These are phyloP conservation scores for Alitta virens DNA, from an alignment of 2,888 invertebrate species.

Conservation along the genomic window DNA sequence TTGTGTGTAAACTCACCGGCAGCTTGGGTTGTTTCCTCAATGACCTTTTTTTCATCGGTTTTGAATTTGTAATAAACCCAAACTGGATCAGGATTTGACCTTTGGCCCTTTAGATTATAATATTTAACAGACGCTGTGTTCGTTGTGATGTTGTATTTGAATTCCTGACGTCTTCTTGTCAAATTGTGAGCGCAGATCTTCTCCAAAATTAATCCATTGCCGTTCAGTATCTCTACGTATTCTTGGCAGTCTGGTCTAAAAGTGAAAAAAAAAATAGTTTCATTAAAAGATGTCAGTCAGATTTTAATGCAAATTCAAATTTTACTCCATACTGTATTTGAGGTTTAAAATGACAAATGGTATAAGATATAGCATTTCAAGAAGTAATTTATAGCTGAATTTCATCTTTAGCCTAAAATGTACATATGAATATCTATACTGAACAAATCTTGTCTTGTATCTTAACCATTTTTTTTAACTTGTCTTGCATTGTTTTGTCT, in stretches of 20 bases:
- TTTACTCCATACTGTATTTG: too few relatives aligned
- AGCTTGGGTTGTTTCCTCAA: too few relatives aligned
- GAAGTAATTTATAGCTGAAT: too few relatives aligned
- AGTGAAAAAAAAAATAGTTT: neutral
- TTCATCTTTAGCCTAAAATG: too few relatives aligned
- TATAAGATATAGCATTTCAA: too few relatives aligned
- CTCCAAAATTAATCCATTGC: neutral
- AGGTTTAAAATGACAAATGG: too few relatives aligned
- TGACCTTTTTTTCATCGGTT: constrained; percentile 1
- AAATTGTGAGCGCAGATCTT: constrained; percentile 2
- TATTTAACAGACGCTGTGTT: constrained; percentile 13
- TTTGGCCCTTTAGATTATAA: constrained; percentile 8
- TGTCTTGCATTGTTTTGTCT: too few relatives aligned
- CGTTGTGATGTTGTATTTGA: constrained; percentile 8
- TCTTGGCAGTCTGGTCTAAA: constrained; percentile 4
- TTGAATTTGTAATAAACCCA: constrained; percentile 26
- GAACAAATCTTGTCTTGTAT: too few relatives aligned
- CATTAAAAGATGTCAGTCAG: neutral
- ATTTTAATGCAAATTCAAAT: neutral
- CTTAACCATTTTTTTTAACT: too few relatives aligned
- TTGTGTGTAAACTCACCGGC: too few relatives aligned
- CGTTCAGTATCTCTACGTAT: constrained; percentile 3
- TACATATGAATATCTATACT: too few relatives aligned
- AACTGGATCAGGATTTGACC: constrained; percentile 19
- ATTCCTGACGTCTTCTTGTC: neutral